Percentiles rank a stretch among this genome's conserved stretches.
These are phyloP conservation scores for Coelopa frigida DNA, from an alignment of 1,140 invertebrate genomes.

Conservation along the genomic window DNA sequence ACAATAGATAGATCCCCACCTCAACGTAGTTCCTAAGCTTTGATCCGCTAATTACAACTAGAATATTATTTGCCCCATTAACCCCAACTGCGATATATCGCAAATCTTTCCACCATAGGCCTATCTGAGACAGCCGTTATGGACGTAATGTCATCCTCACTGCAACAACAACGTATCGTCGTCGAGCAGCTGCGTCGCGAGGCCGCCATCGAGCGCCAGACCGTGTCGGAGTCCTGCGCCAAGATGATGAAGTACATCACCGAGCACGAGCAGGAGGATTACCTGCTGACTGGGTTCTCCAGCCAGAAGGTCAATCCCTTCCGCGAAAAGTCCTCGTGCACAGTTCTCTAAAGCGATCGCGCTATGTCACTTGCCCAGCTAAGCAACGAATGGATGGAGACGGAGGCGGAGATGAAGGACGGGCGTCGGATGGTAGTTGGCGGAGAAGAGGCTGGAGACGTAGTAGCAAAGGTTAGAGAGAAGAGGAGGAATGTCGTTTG, in stretches of 20 bases:
- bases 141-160: slow-evolving; percentile 83
- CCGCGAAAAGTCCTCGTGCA: slow-evolving; percentile 91
- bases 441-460: neutral
- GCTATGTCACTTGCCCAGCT: no score
- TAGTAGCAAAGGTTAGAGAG: neutral
- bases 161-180: slow-evolving; percentile 85
- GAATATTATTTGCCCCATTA: slow-evolving; percentile 1
- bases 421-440: neutral
- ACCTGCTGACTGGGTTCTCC: slow-evolving; percentile 89
- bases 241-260: slow-evolving; percentile 91
- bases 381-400: neutral
- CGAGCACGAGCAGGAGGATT: slow-evolving; percentile 91
- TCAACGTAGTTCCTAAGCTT: neutral
- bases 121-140: slow-evolving; percentile 77
- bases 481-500: neutral
- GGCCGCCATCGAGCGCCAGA: slow-evolving; percentile 80
- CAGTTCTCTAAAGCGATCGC: slow-evolving; percentile 59
- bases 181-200: slow-evolving; percentile 91
- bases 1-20: neutral
- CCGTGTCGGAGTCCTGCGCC: slow-evolving; percentile 79
- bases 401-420: neutral
- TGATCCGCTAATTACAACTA: neutral
- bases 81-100: slow-evolving; percentile 8
- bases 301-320: slow-evolving; percentile 96
- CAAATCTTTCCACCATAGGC: slow-evolving; percentile 57